Evolutionary conservation across 1,140 invertebrate species (phyloP).

Genomic region (Drosophila hydei): DNA sequence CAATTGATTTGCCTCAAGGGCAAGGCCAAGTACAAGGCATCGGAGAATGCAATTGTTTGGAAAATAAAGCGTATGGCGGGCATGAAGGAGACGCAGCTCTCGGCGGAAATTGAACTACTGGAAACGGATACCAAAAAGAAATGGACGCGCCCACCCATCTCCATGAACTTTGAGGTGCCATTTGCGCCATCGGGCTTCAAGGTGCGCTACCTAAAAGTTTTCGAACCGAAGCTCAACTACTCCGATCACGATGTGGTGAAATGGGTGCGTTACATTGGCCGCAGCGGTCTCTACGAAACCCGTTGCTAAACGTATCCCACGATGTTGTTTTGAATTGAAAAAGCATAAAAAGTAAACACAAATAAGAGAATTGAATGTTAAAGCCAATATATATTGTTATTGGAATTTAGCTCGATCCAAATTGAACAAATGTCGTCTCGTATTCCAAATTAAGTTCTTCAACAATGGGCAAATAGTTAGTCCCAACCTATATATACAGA

Average conservation of each 20-base stretch:
- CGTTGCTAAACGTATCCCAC: conserved; percentile 90
- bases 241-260: conserved; percentile 99
- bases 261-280: conserved; percentile 99
- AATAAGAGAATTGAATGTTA: conserved; percentile 20
- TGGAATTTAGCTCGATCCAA: conserved; percentile 72
- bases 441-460: conserved; percentile 76
- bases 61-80: conserved; percentile 99
- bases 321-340: conserved; percentile 58
- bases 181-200: conserved; percentile 99
- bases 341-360: background rate
- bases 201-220: conserved; percentile 99
- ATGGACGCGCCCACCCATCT: conserved; percentile 99
- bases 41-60: conserved; percentile 99
- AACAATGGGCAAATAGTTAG: conserved; percentile 36
- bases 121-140: conserved; percentile 99
- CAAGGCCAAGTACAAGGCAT: conserved; percentile 99
- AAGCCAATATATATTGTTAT: conserved; percentile 49
- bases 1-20: conserved; percentile 99
- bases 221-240: conserved; percentile 99
- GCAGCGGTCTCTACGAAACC: conserved; percentile 99
- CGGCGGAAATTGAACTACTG: conserved; percentile 99
- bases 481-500: conserved; percentile 11
- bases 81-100: conserved; percentile 99
- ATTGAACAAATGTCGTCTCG: conserved; percentile 72
- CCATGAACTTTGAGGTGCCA: conserved; percentile 99